Evolutionary conservation across 2,797 vertebrate species (phyloP).

Genomic region (Kryptolebias ocellatus): DNA sequence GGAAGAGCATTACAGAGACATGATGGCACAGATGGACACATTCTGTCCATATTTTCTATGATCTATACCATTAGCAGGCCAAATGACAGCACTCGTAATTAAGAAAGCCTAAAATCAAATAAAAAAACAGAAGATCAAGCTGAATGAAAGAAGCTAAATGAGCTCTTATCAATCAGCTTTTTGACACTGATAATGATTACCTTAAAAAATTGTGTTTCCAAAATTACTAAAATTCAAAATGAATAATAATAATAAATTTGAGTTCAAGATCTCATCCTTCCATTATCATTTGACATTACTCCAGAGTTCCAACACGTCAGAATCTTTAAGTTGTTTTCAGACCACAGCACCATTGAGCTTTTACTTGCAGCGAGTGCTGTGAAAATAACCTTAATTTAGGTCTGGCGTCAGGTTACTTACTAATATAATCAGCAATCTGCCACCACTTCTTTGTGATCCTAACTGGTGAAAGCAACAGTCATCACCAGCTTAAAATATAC

Average conservation of each 20-base stretch:
- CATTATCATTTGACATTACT: too few relatives aligned
- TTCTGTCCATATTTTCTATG: slow-evolving; percentile 66
- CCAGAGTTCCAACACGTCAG: too few relatives aligned
- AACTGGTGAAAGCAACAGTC: neutral
- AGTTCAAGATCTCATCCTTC: too few relatives aligned
- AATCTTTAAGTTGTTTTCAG: too few relatives aligned
- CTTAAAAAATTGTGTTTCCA: neutral
- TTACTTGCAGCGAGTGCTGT: neutral
- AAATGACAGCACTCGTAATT: slow-evolving; percentile 37
- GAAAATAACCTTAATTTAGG: too few relatives aligned
- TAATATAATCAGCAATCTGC: too few relatives aligned
- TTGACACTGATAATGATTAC: neutral
- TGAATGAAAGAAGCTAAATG: slow-evolving; percentile 12
- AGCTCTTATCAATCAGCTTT: neutral
- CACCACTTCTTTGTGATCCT: neutral
- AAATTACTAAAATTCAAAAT: too few relatives aligned
- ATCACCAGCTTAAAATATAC: neutral
- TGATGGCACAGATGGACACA: slow-evolving; percentile 72
- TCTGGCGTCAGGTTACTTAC: neutral
- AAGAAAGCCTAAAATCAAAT: slow-evolving; percentile 24
- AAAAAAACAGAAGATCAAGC: slow-evolving; percentile 14
- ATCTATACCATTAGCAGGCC: slow-evolving; percentile 48
- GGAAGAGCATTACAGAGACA: slow-evolving; percentile 68
- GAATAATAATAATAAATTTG: too few relatives aligned
- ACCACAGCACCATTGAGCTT: too few relatives aligned